Conservation (phyloP, 2,113 vertebrate genomes). For the Sceloporus undulatus region DNA sequence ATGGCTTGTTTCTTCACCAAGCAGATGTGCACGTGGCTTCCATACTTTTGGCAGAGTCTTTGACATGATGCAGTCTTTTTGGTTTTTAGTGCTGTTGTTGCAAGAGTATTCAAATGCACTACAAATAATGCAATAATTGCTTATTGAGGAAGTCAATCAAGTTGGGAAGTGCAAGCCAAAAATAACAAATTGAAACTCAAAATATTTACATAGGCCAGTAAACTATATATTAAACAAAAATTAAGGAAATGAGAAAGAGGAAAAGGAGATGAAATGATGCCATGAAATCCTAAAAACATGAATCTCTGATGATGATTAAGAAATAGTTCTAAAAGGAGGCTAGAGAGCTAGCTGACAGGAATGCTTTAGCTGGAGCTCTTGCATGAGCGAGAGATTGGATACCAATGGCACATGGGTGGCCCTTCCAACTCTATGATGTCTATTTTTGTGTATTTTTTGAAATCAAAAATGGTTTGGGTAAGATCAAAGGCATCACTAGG, state of each 20-base stretch:
- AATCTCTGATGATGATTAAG: neutral
- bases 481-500: neutral
- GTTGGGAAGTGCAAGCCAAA: neutral
- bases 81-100: constrained; percentile 93
- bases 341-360: no score
- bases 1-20: constrained; percentile 86
- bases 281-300: neutral
- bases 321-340: neutral
- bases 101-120: constrained; percentile 96
- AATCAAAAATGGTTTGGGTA: neutral
- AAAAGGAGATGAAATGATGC: neutral
- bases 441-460: neutral
- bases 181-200: neutral
- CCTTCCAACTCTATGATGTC: no score
- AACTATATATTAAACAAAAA: neutral
- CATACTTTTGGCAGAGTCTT: constrained; percentile 78
- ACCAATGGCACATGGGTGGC: no score
- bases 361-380: no score
- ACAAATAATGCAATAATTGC: constrained; percentile 60
- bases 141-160: constrained; percentile 45
- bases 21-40: constrained; percentile 84
- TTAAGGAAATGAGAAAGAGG: neutral
- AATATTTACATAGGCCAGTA: neutral
- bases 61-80: constrained; percentile 79
- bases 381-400: no score